phyloP scores from a whole-genome alignment of 2,888 invertebrate species.

The Parapristionchus giblindavisi region DNA sequence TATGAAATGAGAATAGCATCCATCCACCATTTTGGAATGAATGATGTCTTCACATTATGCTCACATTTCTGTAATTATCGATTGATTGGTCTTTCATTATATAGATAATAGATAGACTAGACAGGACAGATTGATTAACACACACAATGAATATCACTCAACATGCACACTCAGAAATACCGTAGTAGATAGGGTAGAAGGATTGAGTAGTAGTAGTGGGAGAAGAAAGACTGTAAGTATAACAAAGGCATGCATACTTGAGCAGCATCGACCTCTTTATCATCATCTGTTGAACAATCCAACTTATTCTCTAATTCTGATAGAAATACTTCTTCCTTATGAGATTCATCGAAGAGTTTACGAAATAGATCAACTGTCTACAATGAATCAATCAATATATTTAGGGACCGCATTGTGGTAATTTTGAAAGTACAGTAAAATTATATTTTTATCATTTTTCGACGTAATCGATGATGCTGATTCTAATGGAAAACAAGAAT shows the following conservation, averaged over 20 bases:
- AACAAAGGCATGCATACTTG: slow-evolving; percentile 47
- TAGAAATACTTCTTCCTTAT: slow-evolving; percentile 54
- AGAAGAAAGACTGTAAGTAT: slow-evolving; percentile 22
- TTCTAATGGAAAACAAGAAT: no score
- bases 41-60: slow-evolving; percentile 46
- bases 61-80: slow-evolving; percentile 51
- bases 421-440: no score
- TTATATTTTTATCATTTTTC: no score
- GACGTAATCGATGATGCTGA: no score
- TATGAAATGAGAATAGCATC: slow-evolving; percentile 42
- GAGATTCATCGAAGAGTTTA: slow-evolving; percentile 52
- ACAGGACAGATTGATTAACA: slow-evolving; percentile 6
- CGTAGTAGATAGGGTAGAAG: not conserved
- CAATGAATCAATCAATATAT: slow-evolving; percentile 39
- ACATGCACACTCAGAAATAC: not conserved
- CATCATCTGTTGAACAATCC: slow-evolving; percentile 49
- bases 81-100: no score
- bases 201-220: not conserved
- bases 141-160: slow-evolving; percentile 5
- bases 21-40: slow-evolving; percentile 51
- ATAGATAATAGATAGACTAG: not conserved
- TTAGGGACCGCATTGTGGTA: no score
- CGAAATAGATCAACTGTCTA: slow-evolving; percentile 53
- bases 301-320: slow-evolving; percentile 48
- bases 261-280: slow-evolving; percentile 46